phyloP scores from a whole-genome alignment of 1,140 invertebrate species.

The Drosophila ironensis region DNA sequence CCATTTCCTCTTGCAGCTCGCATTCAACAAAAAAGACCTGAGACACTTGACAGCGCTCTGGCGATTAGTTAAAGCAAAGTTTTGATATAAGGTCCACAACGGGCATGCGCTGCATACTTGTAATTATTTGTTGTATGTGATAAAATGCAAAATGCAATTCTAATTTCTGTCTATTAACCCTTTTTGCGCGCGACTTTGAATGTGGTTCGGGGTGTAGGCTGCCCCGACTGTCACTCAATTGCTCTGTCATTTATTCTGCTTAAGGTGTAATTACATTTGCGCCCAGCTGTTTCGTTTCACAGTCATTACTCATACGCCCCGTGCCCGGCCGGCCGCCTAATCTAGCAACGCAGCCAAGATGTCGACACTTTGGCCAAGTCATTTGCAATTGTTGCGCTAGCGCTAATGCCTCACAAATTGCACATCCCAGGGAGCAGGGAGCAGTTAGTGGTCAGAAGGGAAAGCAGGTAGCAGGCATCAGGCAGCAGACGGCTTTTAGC shows the following conservation, averaged over 20 bases:
- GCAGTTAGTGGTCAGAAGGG: background rate
- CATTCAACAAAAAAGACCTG: conserved; percentile 26
- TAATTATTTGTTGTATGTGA: background rate
- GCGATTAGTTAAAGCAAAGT: conserved; percentile 12
- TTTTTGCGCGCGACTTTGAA: background rate
- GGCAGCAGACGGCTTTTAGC: conserved; percentile 63
- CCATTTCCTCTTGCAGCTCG: conserved; percentile 19
- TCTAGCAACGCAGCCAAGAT: conserved; percentile 47
- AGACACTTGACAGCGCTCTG: conserved; percentile 10
- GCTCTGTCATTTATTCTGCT: conserved; percentile 30
- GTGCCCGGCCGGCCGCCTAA: conserved; percentile 45
- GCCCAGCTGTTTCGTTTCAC: conserved; percentile 60
- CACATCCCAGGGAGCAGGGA: conserved; percentile 19
- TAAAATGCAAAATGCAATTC: background rate
- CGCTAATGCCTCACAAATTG: conserved; percentile 59
- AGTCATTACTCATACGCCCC: conserved; percentile 75
- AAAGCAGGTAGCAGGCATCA: background rate
- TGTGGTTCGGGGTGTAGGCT: conserved; percentile 8
- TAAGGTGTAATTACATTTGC: conserved; percentile 62
- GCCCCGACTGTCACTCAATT: conserved; percentile 16
- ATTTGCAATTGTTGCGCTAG: conserved; percentile 68
- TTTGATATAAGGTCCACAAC: background rate
- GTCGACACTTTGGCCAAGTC: conserved; percentile 62
- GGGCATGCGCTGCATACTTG: background rate
- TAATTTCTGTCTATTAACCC: background rate